These are phyloP conservation scores for Linyphia triangularis DNA, from an alignment of 2,888 invertebrate genomes.

Conservation along the genomic window DNA sequence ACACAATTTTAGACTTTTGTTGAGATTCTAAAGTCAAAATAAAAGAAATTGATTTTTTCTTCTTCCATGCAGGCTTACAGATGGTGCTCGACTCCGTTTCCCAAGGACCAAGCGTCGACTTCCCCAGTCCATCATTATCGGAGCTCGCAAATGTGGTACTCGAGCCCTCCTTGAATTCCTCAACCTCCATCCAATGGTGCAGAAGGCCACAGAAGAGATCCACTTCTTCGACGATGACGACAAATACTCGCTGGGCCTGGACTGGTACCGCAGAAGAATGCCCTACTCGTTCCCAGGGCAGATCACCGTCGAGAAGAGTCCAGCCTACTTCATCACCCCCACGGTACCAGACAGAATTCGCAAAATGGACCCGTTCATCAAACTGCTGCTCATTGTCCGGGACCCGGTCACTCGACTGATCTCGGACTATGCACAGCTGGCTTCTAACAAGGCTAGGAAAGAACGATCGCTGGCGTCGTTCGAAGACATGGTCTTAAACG, in stretches of 20 bases:
- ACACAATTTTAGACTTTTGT: no score
- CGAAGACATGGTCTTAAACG: slow-evolving; percentile 63
- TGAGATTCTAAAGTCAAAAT: no score
- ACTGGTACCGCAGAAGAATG: slow-evolving; percentile 97
- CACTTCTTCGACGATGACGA: slow-evolving; percentile 94
- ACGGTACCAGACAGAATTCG: slow-evolving; percentile 96
- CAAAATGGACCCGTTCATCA: slow-evolving; percentile 95
- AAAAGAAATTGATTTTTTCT: not conserved
- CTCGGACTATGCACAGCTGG: slow-evolving; percentile 96
- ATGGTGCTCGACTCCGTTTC: slow-evolving; percentile 65
- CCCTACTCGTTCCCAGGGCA: slow-evolving; percentile 94
- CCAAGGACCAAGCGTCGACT: slow-evolving; percentile 78
- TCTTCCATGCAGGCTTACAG: slow-evolving; percentile 21
- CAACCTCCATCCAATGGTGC: slow-evolving; percentile 84
- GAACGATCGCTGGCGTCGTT: slow-evolving; percentile 61
- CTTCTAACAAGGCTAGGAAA: slow-evolving; percentile 82
- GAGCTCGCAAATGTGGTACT: slow-evolving; percentile 80
- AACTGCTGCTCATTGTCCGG: slow-evolving; percentile 94
- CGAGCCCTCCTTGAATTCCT: slow-evolving; percentile 80
- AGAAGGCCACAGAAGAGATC: slow-evolving; percentile 95
- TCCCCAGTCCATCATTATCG: slow-evolving; percentile 80
- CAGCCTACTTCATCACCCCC: slow-evolving; percentile 97
- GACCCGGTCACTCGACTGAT: slow-evolving; percentile 97
- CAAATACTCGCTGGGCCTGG: slow-evolving; percentile 93
- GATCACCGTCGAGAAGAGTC: slow-evolving; percentile 98